phyloP scores from a whole-genome alignment of 2,797 vertebrate species.

The Eleutherodactylus coqui region DNA sequence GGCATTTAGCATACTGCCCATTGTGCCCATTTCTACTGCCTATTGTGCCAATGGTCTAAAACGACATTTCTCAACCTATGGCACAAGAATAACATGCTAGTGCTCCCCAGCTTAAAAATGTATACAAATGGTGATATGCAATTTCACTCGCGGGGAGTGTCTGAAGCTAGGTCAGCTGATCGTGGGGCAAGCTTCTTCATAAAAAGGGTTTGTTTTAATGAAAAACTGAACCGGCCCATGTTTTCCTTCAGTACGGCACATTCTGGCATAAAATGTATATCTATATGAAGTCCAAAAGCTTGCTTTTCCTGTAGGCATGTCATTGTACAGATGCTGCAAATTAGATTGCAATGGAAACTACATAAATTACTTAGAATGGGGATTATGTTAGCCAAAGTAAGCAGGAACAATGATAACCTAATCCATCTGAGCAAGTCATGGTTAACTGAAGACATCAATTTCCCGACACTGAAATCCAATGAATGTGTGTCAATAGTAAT shows the following conservation, averaged over 20 bases:
- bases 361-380: background rate
- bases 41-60: background rate
- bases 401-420: constrained; percentile 1
- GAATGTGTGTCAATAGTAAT: constrained; percentile 26
- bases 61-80: background rate
- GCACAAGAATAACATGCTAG: background rate
- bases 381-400: background rate
- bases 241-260: background rate
- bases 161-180: too few species aligned
- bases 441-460: background rate
- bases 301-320: background rate
- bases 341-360: background rate
- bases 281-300: background rate
- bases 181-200: too few species aligned
- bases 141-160: too few species aligned
- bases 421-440: background rate
- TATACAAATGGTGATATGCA: too few species aligned
- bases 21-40: background rate
- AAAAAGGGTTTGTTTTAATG: background rate
- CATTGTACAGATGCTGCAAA: background rate
- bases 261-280: background rate
- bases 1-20: background rate
- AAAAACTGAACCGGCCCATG: too few species aligned
- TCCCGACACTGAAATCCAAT: constrained; percentile 19
- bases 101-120: background rate